Evolutionary conservation across 1,140 invertebrate species (phyloP), one percentile per base, ranked within the genome.

Genomic region (Pinna nobilis): DNA sequence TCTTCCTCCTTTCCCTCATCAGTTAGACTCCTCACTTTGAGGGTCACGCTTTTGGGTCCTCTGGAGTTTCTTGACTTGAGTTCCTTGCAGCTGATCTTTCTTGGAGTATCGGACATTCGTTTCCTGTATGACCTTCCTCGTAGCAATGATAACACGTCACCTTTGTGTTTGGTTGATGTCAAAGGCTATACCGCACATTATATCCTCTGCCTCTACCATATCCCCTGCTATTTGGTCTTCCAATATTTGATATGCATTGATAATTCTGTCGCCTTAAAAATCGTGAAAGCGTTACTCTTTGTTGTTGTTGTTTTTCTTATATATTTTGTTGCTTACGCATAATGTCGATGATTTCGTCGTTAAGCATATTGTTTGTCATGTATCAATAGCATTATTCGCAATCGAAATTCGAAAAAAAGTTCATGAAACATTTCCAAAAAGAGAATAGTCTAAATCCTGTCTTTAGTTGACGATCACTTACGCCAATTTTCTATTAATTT

Each of bases 371-470:
- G n/a, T 23, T 41, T 23, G 28, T 68, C 65, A 57, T 68, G 11
- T 11, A 68, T 51, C 50, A 33, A 68, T 13, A 25, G 11, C 32
- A 55, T 13, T 35, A 57, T 35, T 23, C 33, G 3, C 28, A 25
- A 23, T 44, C 65, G 7, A 44, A 68, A 68, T 28, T 68, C 65
- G n/a, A 39, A 55, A 23, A 32, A 68, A 68, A 6, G 20, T 13
- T 25, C 39, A 25, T 3, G 50, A 30, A 30, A 35, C 25, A n/a
- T 68, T 33, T 57, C 57, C 65, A n/a, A 39, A 57, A 35, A 68
- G 15, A 13, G 41, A 50, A 55, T 13, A 11, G 13, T 53, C 35
- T 55, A 4, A 68, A 18, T 68, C 41, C 65, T 33, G 35, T 33
- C 33, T 41, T 37, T 13, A 68, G 33, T 18, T 23, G n/a, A 15